Conservation (phyloP, 2,797 vertebrate species). For the Aeoliscus strigatus region DNA sequence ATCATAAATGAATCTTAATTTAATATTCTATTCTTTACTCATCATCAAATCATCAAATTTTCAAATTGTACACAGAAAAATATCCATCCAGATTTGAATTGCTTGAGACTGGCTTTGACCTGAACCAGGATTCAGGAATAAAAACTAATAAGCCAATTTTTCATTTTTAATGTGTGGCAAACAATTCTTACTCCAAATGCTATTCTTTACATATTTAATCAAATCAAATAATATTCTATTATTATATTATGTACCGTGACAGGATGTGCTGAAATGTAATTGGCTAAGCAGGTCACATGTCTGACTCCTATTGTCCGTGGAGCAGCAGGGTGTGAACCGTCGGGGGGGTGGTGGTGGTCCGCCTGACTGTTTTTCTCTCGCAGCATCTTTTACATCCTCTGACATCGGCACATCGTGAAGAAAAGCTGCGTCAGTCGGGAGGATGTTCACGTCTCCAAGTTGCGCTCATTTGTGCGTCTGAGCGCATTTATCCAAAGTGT, state of each 20-base stretch:
- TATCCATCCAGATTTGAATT: too few species aligned
- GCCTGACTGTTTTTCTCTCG: conserved; percentile 6
- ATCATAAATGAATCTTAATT: too few species aligned
- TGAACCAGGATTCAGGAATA: too few species aligned
- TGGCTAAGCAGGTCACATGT: conserved; percentile 61
- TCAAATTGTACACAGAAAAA: too few species aligned
- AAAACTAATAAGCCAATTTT: too few species aligned
- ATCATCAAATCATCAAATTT: too few species aligned
- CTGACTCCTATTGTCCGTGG: conserved; percentile 71
- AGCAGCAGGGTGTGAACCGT: conserved; percentile 70
- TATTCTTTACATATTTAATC: too few species aligned
- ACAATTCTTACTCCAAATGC: too few species aligned
- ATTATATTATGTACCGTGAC: neutral
- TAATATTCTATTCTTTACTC: too few species aligned
- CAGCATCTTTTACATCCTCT: conserved; percentile 26
- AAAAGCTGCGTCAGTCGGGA: conserved; percentile 13
- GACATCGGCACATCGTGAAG: conserved; percentile 21
- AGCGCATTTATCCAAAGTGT: neutral
- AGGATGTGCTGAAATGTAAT: conserved; percentile 29
- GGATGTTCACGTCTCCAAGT: conserved; percentile 1
- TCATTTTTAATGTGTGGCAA: too few species aligned
- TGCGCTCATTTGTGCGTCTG: conserved; percentile 11
- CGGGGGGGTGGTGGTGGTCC: conserved; percentile 47
- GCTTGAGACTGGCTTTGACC: too few species aligned
- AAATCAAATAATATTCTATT: too few species aligned